These are phyloP conservation scores for Tanytarsus gracilentus DNA, from an alignment of 2,888 invertebrate genomes.

Conservation along the genomic window DNA sequence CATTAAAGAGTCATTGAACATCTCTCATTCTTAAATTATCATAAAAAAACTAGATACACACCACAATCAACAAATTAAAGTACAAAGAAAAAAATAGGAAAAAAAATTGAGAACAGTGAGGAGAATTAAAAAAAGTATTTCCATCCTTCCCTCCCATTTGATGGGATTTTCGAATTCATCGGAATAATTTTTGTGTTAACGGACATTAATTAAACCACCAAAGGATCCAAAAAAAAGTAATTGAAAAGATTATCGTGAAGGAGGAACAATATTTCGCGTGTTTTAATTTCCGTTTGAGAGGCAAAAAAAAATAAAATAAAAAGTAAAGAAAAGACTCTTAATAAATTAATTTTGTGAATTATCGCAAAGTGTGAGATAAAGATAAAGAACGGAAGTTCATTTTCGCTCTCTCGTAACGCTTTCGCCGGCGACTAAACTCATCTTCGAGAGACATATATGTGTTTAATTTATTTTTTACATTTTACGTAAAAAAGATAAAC, in stretches of 20 bases:
- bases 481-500: constrained; percentile 25
- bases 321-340: background rate
- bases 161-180: too few relatives aligned
- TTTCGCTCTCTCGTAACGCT: too few relatives aligned
- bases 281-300: background rate
- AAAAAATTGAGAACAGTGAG: constrained; percentile 1
- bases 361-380: background rate
- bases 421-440: too few relatives aligned
- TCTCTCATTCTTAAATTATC: background rate
- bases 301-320: constrained; percentile 1
- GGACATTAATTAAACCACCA: constrained; percentile 25
- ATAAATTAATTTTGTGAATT: background rate
- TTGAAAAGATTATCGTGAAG: background rate
- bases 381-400: background rate
- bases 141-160: background rate
- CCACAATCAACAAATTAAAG: constrained; percentile 27
- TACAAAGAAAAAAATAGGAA: constrained; percentile 22
- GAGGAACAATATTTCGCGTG: background rate
- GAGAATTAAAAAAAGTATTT: background rate
- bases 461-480: constrained; percentile 24
- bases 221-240: constrained; percentile 22
- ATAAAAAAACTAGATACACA: too few relatives aligned
- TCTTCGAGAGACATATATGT: background rate
- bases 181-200: constrained; percentile 20
- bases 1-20: background rate